Base-by-base conservation (phyloP, 2,797 vertebrate species). In the Ceryle rudis region DNA sequence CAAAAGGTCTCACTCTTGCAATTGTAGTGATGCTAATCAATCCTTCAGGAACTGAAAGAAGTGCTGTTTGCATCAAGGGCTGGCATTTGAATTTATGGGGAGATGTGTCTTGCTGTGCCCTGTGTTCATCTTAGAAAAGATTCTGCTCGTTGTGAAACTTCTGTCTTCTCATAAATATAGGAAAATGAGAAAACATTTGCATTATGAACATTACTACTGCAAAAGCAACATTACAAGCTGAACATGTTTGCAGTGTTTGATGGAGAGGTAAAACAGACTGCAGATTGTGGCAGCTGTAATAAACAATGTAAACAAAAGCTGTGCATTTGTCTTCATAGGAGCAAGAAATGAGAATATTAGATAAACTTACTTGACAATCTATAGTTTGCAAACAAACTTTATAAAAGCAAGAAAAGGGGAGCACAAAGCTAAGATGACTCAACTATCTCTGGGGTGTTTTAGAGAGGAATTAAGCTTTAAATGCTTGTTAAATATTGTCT, bases 371-470 rank as follows among this genome's bases (percentile, higher is more conserved):
- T 19, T 80, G 65, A 16, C 17, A 35, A 17, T 22, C n/a, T 61
- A 0, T 18, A 51, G 29, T 8, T 70, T 12, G 15, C 26, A 88
- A 73, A 61, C 64, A 49, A 58, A 71, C 16, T 42, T 66, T 6
- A 26, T 54, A 25, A 64, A 66, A 66, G 21, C 37, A 33, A 49
- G 35, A 31, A 25, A 67, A 83, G 37, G 20, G 46, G 23, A 66
- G n/a, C 37, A 31, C 4, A 17, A 21, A 47, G 18, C 7, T 39
- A 21, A 58, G 47, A 58, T 39, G 23, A 28, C 10, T 89, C 44
- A 51, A n/a, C 19, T 8, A 2, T 55, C 10, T 44, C 18, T 49
- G 16, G 7, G 2, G 0, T 1, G 41, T 47, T 85, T 57, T 37
- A 33, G 21, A 21, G 79, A 20, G 17, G 6, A 61, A 66, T 57